These are phyloP conservation scores for Orientallactaga sibirica DNA, from an alignment of 2,797 vertebrate species.

Conservation along the genomic window DNA sequence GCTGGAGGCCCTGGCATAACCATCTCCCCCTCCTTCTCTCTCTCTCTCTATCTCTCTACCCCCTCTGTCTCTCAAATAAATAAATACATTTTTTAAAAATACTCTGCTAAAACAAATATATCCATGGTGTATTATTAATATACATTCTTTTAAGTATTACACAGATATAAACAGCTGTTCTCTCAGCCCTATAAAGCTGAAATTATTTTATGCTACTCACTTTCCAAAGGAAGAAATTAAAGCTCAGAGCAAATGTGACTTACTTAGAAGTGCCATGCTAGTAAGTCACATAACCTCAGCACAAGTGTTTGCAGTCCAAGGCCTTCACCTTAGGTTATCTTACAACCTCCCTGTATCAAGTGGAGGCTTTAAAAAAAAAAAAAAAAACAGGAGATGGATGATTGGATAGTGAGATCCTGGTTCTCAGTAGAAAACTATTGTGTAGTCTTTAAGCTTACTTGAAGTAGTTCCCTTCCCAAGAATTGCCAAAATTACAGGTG, in stretches of 20 bases:
- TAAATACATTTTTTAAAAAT: too few species aligned
- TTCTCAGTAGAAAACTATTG: conserved; percentile 22
- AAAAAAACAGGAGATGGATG: background rate
- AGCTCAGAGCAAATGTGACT: background rate
- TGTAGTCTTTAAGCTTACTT: background rate
- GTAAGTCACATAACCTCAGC: background rate
- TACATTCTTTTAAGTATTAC: background rate
- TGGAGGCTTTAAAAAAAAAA: too few species aligned
- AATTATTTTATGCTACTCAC: background rate
- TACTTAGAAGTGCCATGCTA: background rate
- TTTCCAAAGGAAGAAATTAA: background rate
- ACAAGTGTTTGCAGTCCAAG: background rate
- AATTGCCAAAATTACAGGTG: background rate
- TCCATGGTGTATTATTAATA: background rate
- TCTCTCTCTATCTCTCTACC: too few species aligned
- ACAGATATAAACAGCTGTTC: background rate
- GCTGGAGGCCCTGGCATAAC: too few species aligned
- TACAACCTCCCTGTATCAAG: background rate
- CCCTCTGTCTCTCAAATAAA: too few species aligned
- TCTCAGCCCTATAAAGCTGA: background rate
- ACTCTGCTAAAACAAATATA: too few species aligned
- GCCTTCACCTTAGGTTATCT: background rate
- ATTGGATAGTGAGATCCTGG: background rate
- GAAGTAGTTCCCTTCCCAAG: background rate
- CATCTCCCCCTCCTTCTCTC: too few species aligned